phyloP scores from a whole-genome alignment of 1,140 invertebrate genomes.

The Galendromus occidentalis region DNA sequence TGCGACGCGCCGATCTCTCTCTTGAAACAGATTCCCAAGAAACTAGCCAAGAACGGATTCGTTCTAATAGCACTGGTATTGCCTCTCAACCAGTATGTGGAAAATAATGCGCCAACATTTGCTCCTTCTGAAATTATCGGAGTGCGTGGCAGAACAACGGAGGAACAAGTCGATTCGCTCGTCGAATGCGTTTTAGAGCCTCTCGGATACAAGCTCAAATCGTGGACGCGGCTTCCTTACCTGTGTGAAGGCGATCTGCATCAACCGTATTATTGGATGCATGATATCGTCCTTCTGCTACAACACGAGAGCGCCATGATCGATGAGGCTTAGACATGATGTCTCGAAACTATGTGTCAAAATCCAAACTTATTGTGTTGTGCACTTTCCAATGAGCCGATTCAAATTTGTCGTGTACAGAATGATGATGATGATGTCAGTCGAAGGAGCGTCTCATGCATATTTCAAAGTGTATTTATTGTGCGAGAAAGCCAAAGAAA shows the following conservation, averaged over 20 bases:
- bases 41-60: slow-evolving; percentile 42
- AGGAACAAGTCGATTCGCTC: slow-evolving; percentile 51
- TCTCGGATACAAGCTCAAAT: slow-evolving; percentile 45
- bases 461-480: no score
- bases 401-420: no score
- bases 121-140: slow-evolving; percentile 37
- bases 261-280: slow-evolving; percentile 70
- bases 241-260: slow-evolving; percentile 81
- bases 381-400: no score
- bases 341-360: background rate
- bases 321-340: background rate
- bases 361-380: no score
- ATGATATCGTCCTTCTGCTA: slow-evolving; percentile 57
- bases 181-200: slow-evolving; percentile 45
- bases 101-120: slow-evolving; percentile 31
- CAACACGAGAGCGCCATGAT: slow-evolving; percentile 15
- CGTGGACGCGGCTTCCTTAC: slow-evolving; percentile 69
- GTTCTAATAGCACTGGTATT: slow-evolving; percentile 62
- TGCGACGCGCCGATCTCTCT: slow-evolving; percentile 56
- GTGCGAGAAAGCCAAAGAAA: no score
- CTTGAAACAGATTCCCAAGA: slow-evolving; percentile 41
- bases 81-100: slow-evolving; percentile 73
- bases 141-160: slow-evolving; percentile 46
- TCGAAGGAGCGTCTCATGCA: no score
- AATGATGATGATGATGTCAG: no score